Conservation (phyloP, 1,140 invertebrate genomes). For the Schlechtendalia chinensis region DNA sequence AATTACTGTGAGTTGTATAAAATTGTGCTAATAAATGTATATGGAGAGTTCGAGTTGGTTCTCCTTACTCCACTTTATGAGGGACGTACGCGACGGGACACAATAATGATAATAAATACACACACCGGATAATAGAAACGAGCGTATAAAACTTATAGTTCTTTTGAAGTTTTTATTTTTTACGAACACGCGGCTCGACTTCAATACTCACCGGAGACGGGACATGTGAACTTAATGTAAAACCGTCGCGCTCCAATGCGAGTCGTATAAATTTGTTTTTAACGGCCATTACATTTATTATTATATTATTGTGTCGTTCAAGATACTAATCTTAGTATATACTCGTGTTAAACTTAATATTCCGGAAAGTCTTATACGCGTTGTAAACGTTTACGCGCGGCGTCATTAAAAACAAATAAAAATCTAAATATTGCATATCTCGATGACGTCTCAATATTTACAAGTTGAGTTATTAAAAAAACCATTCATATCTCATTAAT, state of each 20-base stretch:
- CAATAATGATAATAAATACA: background rate
- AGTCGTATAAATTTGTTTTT: background rate
- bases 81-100: background rate
- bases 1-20: too few species aligned
- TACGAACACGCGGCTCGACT: background rate
- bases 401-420: constrained; percentile 15
- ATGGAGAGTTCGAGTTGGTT: too few species aligned
- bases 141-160: constrained; percentile 23
- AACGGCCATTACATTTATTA: constrained; percentile 6
- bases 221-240: constrained; percentile 34
- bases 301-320: background rate
- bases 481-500: too few species aligned
- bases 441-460: background rate
- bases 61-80: too few species aligned
- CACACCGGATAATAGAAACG: background rate
- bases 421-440: background rate
- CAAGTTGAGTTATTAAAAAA: background rate
- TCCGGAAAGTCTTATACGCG: background rate
- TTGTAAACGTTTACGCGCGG: constrained; percentile 5
- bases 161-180: constrained; percentile 41
- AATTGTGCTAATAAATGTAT: too few species aligned
- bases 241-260: constrained; percentile 1
- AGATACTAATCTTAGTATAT: constrained; percentile 13
- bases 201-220: background rate
- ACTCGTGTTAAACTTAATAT: background rate